Evolutionary conservation across 1,140 invertebrate genomes (phyloP).

Genomic region (Theocolax elegans): DNA sequence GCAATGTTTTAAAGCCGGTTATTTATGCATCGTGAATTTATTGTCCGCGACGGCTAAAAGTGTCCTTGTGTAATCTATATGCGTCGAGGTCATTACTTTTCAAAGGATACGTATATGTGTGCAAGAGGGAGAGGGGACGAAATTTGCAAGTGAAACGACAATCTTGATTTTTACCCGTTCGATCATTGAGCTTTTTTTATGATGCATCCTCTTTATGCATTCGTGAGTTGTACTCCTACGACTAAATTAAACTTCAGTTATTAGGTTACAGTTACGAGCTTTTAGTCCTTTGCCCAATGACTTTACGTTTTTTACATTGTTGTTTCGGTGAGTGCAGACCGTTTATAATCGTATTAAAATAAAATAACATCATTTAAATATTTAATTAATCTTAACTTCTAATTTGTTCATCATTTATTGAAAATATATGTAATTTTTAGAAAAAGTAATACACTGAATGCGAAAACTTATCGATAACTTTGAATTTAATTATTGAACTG

Average conservation of each 20-base stretch:
- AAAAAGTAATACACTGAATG: too few relatives aligned
- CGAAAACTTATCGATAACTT: too few relatives aligned
- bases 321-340: too few relatives aligned
- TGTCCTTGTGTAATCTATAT: constrained; percentile 6
- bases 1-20: constrained; percentile 8
- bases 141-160: constrained; percentile 23
- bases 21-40: constrained; percentile 2
- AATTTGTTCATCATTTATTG: too few relatives aligned
- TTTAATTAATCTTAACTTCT: too few relatives aligned
- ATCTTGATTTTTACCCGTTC: background rate
- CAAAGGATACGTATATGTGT: constrained; percentile 9
- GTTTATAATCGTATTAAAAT: too few relatives aligned
- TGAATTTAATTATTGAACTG: too few relatives aligned
- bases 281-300: too few relatives aligned
- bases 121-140: background rate
- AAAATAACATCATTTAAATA: too few relatives aligned
- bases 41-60: background rate
- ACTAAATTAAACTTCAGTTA: background rate
- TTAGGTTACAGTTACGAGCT: too few relatives aligned
- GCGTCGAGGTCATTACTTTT: constrained; percentile 36
- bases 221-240: background rate
- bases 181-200: background rate
- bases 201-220: background rate
- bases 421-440: too few relatives aligned
- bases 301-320: too few relatives aligned